Percentiles rank a stretch among this genome's conserved stretches.
phyloP scores from a whole-genome alignment of 2,113 vertebrate genomes.

The Scopus umbretta region DNA sequence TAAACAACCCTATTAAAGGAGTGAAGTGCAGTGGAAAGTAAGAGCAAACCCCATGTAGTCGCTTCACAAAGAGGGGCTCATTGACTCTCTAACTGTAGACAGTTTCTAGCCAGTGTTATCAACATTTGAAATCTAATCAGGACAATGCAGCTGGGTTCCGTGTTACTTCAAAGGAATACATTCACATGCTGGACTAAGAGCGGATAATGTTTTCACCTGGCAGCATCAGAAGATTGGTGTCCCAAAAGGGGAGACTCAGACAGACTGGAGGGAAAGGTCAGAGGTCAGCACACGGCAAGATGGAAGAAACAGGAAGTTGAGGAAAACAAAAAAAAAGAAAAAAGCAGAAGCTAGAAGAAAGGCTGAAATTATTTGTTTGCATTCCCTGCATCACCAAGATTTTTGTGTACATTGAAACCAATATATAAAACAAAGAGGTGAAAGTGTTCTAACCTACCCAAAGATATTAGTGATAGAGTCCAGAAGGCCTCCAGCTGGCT shows the following conservation, averaged over 20 bases:
- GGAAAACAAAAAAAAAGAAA: constrained; percentile 57
- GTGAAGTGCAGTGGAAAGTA: constrained; percentile 13
- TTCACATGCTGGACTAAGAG: constrained; percentile 68
- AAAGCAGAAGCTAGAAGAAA: constrained; percentile 72
- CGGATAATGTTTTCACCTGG: constrained; percentile 79
- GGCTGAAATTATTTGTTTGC: constrained; percentile 46
- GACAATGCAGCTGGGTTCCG: neutral
- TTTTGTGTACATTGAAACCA: constrained; percentile 46
- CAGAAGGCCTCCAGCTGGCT: constrained; percentile 87
- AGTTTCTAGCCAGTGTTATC: neutral
- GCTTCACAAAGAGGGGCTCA: neutral
- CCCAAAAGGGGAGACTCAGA: constrained; percentile 87
- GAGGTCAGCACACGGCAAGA: constrained; percentile 74
- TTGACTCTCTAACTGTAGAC: neutral
- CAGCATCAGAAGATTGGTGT: constrained; percentile 77
- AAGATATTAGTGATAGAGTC: constrained; percentile 98
- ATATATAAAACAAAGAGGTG: constrained; percentile 55
- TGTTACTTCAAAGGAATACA: constrained; percentile 30
- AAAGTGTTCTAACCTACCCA: constrained; percentile 84
- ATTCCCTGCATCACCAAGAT: constrained; percentile 54
- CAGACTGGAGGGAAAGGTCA: constrained; percentile 83
- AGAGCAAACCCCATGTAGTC: neutral
- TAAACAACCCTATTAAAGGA: neutral
- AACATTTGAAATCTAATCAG: neutral
- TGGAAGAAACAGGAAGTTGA: constrained; percentile 69